A percentile compares a stretch with the other conserved stretches of the same genome.
These are phyloP conservation scores for Lysandra bellargus DNA, from an alignment of 2,888 invertebrate species.

Conservation along the genomic window DNA sequence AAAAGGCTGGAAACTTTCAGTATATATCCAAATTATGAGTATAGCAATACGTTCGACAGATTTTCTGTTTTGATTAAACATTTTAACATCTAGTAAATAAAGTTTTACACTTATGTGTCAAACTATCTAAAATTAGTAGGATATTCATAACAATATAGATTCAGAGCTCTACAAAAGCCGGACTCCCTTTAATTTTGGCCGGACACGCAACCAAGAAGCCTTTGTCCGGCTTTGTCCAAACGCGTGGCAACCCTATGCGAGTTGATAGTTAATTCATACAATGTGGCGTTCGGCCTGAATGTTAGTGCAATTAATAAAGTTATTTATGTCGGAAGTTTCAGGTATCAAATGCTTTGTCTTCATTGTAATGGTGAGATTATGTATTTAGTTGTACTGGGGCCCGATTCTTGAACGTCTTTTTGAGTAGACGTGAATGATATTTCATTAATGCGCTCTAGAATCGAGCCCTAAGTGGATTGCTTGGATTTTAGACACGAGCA, in stretches of 20 bases:
- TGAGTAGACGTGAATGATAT: background rate
- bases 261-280: slow-evolving; percentile 19
- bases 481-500: no score
- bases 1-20: no score
- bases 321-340: slow-evolving; percentile 24
- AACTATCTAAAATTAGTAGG: no score
- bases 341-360: slow-evolving; percentile 25
- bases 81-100: no score
- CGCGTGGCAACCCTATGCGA: background rate
- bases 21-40: no score
- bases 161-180: no score
- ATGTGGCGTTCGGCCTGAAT: slow-evolving; percentile 1
- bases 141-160: no score
- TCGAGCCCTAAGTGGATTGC: background rate
- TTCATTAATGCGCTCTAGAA: background rate
- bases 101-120: no score
- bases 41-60: no score
- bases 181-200: no score
- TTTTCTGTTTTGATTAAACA: no score
- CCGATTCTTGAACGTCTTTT: background rate
- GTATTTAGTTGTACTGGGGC: background rate
- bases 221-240: no score
- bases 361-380: slow-evolving; percentile 10
- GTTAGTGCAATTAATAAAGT: slow-evolving; percentile 24
- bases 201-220: background rate